A percentile compares a stretch with the other conserved stretches of the same genome.
These are phyloP conservation scores for Cylindroiulus punctatus DNA, from an alignment of 2,888 invertebrate species.

Conservation along the genomic window DNA sequence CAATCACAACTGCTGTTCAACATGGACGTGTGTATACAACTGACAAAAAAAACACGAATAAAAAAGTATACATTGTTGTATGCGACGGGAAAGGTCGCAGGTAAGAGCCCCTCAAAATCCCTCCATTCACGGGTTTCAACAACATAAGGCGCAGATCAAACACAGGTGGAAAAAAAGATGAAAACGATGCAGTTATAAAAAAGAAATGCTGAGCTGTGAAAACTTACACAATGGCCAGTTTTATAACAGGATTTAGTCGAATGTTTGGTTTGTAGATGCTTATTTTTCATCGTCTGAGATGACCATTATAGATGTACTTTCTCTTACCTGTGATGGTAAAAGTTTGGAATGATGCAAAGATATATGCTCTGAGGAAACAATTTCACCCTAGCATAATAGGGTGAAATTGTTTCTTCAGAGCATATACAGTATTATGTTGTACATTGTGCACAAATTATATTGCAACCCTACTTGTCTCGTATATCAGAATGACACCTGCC, in stretches of 20 bases:
- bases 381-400: too few relatives aligned
- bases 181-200: background rate
- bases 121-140: background rate
- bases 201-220: background rate
- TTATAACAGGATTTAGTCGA: background rate
- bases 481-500: too few relatives aligned
- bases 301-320: too few relatives aligned
- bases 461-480: too few relatives aligned
- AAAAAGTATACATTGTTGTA: background rate
- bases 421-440: too few relatives aligned
- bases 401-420: too few relatives aligned
- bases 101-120: constrained; percentile 11
- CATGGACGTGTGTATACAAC: background rate
- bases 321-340: too few relatives aligned
- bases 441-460: too few relatives aligned
- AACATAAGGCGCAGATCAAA: background rate
- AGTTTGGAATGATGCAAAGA: too few relatives aligned
- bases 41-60: constrained; percentile 25
- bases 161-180: background rate
- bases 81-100: constrained; percentile 1
- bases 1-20: constrained; percentile 33
- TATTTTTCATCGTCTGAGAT: too few relatives aligned
- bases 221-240: background rate
- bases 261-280: background rate
- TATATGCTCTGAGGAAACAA: too few relatives aligned